These are phyloP conservation scores for Epicampocera succincta DNA, from an alignment of 2,888 invertebrate genomes.

Conservation along the genomic window DNA sequence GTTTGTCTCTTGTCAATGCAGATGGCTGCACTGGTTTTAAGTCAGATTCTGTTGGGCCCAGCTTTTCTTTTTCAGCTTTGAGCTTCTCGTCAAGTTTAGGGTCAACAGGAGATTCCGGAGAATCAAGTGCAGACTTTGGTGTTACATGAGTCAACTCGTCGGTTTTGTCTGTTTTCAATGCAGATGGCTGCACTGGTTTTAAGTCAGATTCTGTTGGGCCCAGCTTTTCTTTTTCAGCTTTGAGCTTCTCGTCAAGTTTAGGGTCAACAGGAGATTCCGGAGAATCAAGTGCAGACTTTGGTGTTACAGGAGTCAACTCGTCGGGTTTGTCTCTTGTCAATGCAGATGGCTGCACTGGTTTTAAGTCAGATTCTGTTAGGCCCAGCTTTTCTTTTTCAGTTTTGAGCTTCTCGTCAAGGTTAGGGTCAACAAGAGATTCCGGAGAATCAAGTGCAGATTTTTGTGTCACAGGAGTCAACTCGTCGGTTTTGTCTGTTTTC, in stretches of 20 bases:
- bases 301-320: neutral
- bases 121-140: no score
- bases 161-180: no score
- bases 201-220: neutral
- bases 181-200: no score
- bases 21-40: neutral
- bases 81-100: neutral
- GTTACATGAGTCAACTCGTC: no score
- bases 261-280: neutral
- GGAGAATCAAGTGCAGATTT: neutral
- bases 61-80: no score
- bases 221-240: neutral
- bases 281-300: slow-evolving; percentile 4
- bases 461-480: neutral
- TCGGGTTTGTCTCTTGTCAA: slow-evolving; percentile 2
- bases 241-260: neutral
- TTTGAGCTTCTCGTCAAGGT: no score
- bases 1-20: neutral
- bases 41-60: neutral
- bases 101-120: no score
- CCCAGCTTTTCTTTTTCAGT: no score
- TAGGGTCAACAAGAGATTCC: neutral
- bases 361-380: neutral
- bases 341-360: neutral
- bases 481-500: neutral